Evolutionary conservation across 2,113 vertebrate species (phyloP).

Genomic region (Delphinapterus leucas): DNA sequence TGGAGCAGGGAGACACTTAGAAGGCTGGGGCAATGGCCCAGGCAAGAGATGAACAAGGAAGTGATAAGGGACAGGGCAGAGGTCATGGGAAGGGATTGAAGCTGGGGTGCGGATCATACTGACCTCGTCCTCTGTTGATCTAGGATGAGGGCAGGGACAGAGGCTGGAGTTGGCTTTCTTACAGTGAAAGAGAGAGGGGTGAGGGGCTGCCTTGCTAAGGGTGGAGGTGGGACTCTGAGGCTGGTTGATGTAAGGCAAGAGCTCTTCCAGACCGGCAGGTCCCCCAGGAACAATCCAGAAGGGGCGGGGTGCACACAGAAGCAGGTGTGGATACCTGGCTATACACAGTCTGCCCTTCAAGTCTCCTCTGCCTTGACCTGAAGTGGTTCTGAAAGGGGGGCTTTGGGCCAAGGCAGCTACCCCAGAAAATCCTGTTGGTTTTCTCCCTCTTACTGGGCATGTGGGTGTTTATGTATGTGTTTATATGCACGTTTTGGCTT

Average conservation of each 20-base stretch:
- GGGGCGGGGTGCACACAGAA: background rate
- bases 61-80: background rate
- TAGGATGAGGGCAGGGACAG: background rate
- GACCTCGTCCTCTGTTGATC: background rate
- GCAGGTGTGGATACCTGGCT: background rate
- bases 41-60: background rate
- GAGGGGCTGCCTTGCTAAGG: background rate
- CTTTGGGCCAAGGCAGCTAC: background rate
- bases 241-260: background rate
- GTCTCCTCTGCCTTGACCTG: background rate
- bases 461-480: background rate
- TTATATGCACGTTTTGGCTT: background rate
- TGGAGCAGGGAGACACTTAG: background rate
- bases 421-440: background rate
- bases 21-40: background rate
- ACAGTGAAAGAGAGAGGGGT: background rate
- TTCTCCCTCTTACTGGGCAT: background rate
- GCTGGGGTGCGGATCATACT: background rate
- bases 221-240: background rate
- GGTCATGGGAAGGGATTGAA: background rate
- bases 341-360: background rate
- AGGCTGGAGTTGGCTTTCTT: background rate
- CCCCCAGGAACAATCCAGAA: background rate
- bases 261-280: background rate
- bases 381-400: background rate